A percentile compares a stretch with the other conserved stretches of the same genome.
Evolutionary conservation across 2,888 invertebrate genomes (phyloP).

Genomic region (Stegophylla sp.): DNA sequence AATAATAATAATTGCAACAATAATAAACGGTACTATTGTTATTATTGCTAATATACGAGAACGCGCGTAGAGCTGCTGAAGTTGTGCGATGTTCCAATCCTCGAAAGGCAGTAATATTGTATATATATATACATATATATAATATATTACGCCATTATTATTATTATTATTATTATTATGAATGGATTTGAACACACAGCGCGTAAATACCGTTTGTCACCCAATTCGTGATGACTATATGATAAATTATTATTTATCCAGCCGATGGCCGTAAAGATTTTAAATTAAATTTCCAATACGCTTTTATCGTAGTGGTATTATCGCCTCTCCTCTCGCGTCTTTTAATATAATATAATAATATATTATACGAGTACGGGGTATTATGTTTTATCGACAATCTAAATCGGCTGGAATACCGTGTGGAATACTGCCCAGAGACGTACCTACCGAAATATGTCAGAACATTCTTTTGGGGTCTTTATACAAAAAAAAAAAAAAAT

Average conservation of each 20-base stretch:
- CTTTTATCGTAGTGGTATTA: background rate
- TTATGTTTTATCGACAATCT: background rate
- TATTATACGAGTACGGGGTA: too few relatives aligned
- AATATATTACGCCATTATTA: background rate
- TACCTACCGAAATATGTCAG: background rate
- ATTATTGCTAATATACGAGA: background rate
- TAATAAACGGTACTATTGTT: background rate
- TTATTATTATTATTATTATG: background rate
- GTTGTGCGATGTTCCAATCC: background rate
- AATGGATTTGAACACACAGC: background rate
- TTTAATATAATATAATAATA: background rate
- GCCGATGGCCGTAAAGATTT: slow-evolving; percentile 3
- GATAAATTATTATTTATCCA: background rate
- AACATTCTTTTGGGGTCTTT: slow-evolving; percentile 6
- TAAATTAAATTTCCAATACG: slow-evolving; percentile 3
- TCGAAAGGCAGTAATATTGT: background rate
- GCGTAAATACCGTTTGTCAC: background rate
- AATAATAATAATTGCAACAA: background rate
- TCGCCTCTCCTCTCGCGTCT: background rate
- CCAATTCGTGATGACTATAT: background rate
- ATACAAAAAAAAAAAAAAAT: too few relatives aligned
- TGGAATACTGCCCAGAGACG: slow-evolving; percentile 27
- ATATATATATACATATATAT: background rate
- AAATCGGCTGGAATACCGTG: background rate
- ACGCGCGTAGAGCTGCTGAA: background rate